Conservation (phyloP, 2,797 vertebrate species). For the Tadarida brasiliensis region DNA sequence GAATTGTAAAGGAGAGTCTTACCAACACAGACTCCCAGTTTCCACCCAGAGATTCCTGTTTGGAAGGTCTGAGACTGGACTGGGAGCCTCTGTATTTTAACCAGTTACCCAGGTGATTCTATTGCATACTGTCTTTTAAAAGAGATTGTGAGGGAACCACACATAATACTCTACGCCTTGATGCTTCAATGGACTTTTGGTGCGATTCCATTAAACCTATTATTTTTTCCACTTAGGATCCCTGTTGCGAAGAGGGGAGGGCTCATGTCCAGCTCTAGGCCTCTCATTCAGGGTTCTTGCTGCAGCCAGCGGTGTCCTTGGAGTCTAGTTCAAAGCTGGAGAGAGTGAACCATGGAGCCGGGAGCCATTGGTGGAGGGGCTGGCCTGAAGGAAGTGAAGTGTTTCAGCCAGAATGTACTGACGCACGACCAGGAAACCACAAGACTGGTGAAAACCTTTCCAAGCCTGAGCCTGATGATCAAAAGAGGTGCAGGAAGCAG, state of each 20-base stretch:
- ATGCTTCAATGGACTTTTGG: not conserved
- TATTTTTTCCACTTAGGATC: not conserved
- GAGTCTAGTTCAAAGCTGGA: conserved; percentile 69
- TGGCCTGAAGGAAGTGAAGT: conserved; percentile 65
- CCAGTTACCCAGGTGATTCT: not conserved
- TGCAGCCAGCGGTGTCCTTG: conserved; percentile 63
- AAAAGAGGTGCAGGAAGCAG: conserved; percentile 68
- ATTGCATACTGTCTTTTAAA: not conserved
- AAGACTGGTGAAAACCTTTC: conserved; percentile 72
- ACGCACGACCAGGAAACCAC: conserved; percentile 74
- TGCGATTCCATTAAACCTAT: not conserved
- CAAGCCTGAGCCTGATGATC: conserved; percentile 70
- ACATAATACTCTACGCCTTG: not conserved
- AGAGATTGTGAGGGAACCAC: not conserved
- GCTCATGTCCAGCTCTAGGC: not conserved
- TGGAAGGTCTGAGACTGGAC: not conserved
- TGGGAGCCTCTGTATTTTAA: not conserved
- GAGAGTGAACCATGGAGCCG: conserved; percentile 24
- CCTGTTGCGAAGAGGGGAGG: not conserved
- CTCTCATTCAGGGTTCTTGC: conserved; percentile 1
- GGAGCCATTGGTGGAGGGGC: conserved; percentile 15
- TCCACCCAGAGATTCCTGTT: not conserved
- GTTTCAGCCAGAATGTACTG: conserved; percentile 74
- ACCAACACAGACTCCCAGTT: not conserved
- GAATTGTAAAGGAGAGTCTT: not conserved